Conservation (phyloP, 2,888 invertebrate genomes). For the Drosophila histrio region DNA sequence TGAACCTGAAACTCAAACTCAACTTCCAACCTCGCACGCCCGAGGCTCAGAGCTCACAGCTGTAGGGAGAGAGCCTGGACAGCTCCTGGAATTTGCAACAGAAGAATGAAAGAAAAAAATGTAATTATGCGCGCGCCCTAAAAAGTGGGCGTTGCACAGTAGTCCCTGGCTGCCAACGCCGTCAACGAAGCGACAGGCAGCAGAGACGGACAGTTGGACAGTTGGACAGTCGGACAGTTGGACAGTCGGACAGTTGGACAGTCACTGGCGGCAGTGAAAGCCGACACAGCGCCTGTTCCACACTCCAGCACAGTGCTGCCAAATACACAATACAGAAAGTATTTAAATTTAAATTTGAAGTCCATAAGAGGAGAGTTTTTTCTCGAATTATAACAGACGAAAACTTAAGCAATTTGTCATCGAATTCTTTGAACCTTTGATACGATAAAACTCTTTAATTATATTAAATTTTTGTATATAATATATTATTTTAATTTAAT, state of each 20-base stretch:
- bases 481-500: too few species aligned
- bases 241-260: slow-evolving; percentile 6
- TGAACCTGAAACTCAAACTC: slow-evolving; percentile 4
- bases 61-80: slow-evolving; percentile 46
- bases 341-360: too few species aligned
- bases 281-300: slow-evolving; percentile 42
- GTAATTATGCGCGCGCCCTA: slow-evolving; percentile 69
- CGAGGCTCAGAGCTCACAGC: slow-evolving; percentile 55
- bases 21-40: slow-evolving; percentile 32
- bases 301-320: slow-evolving; percentile 50
- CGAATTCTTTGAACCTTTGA: too few species aligned
- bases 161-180: slow-evolving; percentile 74
- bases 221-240: too few species aligned
- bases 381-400: too few species aligned
- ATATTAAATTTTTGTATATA: too few species aligned
- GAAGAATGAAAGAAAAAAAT: slow-evolving; percentile 38
- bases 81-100: slow-evolving; percentile 73
- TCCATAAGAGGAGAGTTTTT: too few species aligned
- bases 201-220: not conserved
- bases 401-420: too few species aligned
- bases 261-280: slow-evolving; percentile 64
- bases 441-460: too few species aligned
- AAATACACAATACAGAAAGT: not conserved
- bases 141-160: slow-evolving; percentile 77
- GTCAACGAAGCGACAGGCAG: slow-evolving; percentile 35